Conservation (phyloP, 1,140 invertebrate genomes). For the Hesperophylax magnus region DNA sequence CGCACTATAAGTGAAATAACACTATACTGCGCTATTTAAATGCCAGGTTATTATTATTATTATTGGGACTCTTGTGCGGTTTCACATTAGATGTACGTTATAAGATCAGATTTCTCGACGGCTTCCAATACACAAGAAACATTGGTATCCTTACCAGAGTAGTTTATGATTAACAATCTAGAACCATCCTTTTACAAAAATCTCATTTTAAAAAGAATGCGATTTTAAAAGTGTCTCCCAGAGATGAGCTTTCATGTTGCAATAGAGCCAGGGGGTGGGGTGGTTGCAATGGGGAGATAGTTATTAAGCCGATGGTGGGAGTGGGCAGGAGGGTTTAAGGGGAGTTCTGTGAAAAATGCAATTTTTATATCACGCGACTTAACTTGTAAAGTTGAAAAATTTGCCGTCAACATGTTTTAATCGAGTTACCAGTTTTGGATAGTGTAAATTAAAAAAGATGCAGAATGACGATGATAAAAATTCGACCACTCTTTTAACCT, state of each 20-base stretch:
- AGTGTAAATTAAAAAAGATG: too few species aligned
- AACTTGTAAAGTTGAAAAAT: not conserved
- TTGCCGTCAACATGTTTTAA: not conserved
- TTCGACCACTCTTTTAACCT: too few species aligned
- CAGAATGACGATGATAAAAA: too few species aligned
- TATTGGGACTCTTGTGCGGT: too few species aligned
- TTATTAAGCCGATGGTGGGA: not conserved
- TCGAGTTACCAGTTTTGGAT: too few species aligned
- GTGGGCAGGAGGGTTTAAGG: not conserved
- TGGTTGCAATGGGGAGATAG: not conserved
- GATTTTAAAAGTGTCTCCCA: not conserved
- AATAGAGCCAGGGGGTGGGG: too few species aligned
- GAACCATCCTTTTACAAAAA: not conserved
- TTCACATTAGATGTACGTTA: too few species aligned
- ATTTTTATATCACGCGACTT: not conserved
- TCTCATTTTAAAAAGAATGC: not conserved
- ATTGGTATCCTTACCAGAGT: not conserved
- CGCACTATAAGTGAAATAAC: too few species aligned
- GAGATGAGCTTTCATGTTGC: not conserved
- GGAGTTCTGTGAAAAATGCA: constrained; percentile 8
- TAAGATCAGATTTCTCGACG: too few species aligned
- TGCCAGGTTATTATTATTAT: too few species aligned
- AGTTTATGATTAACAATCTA: not conserved
- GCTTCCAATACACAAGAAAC: too few species aligned
- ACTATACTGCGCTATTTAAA: too few species aligned